phyloP scores from a whole-genome alignment of 2,888 invertebrate species.

The Phortica okadai region DNA sequence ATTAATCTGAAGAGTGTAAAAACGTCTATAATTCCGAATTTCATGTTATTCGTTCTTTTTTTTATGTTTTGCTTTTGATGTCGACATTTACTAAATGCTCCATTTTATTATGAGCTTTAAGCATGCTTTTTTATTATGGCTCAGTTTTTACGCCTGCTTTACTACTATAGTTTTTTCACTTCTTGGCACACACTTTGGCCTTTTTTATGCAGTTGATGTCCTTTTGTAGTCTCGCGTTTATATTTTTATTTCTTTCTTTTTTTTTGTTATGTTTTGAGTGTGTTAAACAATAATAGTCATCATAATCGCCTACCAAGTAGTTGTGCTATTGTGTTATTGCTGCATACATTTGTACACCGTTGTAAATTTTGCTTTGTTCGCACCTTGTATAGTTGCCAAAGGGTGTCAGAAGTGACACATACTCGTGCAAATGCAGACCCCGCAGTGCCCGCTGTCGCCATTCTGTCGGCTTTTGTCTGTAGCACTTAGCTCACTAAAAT shows the following conservation, averaged over 20 bases:
- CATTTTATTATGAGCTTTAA: slow-evolving; percentile 44
- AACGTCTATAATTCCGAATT: not conserved
- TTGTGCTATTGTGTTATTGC: slow-evolving; percentile 30
- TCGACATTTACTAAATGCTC: slow-evolving; percentile 36
- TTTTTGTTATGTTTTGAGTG: not conserved
- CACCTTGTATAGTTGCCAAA: slow-evolving; percentile 56
- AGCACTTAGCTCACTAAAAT: slow-evolving; percentile 62
- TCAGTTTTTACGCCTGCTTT: slow-evolving; percentile 21
- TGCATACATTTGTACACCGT: slow-evolving; percentile 56
- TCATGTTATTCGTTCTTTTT: not conserved
- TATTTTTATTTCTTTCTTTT: slow-evolving; percentile 23
- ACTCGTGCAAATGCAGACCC: slow-evolving; percentile 26
- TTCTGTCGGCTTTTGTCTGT: slow-evolving; percentile 45
- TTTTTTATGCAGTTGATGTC: not conserved
- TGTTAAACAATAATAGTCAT: slow-evolving; percentile 65
- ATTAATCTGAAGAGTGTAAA: not conserved
- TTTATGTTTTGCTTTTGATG: slow-evolving; percentile 6
- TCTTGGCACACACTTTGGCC: slow-evolving; percentile 10
- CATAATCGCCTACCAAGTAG: slow-evolving; percentile 48
- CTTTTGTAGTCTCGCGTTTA: not conserved
- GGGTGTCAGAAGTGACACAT: slow-evolving; percentile 40
- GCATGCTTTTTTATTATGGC: slow-evolving; percentile 21
- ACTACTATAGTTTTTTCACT: slow-evolving; percentile 18
- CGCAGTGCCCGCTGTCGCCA: not conserved
- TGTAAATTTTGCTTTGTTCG: slow-evolving; percentile 51